Percentiles rank a stretch among this genome's conserved stretches.
phyloP scores from a whole-genome alignment of 2,797 vertebrate species.

The Forpus xanthops region DNA sequence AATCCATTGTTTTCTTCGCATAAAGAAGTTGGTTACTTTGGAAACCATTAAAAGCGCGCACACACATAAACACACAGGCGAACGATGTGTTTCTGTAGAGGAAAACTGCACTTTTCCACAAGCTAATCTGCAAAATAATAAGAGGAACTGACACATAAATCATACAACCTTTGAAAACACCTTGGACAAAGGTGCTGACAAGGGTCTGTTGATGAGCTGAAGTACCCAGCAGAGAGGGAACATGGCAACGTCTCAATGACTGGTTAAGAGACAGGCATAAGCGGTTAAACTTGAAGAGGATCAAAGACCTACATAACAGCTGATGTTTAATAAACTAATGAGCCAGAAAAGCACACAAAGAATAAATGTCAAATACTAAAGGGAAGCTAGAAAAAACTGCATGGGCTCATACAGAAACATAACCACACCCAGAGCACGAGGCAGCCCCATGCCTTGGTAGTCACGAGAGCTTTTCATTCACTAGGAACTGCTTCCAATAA shows the following conservation, averaged over 20 bases:
- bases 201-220: background rate
- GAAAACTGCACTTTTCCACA: background rate
- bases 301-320: background rate
- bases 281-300: slow-evolving; percentile 5
- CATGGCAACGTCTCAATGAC: background rate
- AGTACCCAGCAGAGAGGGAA: background rate
- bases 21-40: background rate
- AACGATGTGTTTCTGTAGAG: background rate
- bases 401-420: background rate
- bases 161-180: background rate
- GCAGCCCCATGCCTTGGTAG: background rate
- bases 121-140: background rate
- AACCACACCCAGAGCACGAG: background rate
- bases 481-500: background rate
- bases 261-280: background rate
- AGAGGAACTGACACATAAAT: background rate
- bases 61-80: background rate
- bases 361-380: background rate
- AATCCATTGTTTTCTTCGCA: background rate
- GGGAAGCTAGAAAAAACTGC: background rate
- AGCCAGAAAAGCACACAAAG: background rate
- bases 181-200: background rate
- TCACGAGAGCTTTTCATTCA: background rate
- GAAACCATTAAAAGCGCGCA: background rate
- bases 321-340: slow-evolving; percentile 40